Evolutionary conservation across 2,888 invertebrate genomes (phyloP), one percentile per base, ranked within the genome.

Genomic region (Hololepta plana): DNA sequence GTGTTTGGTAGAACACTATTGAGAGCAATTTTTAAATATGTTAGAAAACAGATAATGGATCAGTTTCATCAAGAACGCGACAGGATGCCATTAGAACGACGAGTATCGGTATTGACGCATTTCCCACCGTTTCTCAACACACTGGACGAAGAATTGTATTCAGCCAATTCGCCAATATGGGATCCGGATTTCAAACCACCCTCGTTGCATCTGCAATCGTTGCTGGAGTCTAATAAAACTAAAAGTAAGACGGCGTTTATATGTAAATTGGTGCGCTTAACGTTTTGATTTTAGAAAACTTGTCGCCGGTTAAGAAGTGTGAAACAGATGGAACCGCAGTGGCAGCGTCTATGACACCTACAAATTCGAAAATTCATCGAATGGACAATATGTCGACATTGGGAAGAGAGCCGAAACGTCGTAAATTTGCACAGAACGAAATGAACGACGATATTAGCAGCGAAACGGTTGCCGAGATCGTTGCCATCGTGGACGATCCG

Each of bases 71-170:
- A 73, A 7, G 90, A 90, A 46, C 66, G 82, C 20, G 90, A 91
- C 46, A 72, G 80, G 28, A 84, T 91, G 72, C 77, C 87, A 0
- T 72, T 76, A 0, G 88, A 91, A 41, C 84, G 87, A 44, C 59
- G 79, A 44, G 67, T 62, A 10, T 57, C 88, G 27, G 75, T 90
- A 2, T 59, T 91, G 4, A 82, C 77, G 1, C 84, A 90, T 53
- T 85, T 93, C 55, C 91, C 93, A 0, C 82, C 85, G 31, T 91
- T 95, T 56, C 59, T 95, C 30, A 77, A 84, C 8, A 62, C 84
- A 44, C 57, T 93, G 5, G 87, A 91, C 42, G 76, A 79, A 32
- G 93, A 93, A 47, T 73, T 93, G 27, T 79, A 85, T 49, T 72
- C 77, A 12, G 61, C 72, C 12, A 75, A 64, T 43, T 91, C 91